These are phyloP conservation scores for Hepsetus odoe DNA, from an alignment of 2,113 vertebrate species.

Conservation along the genomic window DNA sequence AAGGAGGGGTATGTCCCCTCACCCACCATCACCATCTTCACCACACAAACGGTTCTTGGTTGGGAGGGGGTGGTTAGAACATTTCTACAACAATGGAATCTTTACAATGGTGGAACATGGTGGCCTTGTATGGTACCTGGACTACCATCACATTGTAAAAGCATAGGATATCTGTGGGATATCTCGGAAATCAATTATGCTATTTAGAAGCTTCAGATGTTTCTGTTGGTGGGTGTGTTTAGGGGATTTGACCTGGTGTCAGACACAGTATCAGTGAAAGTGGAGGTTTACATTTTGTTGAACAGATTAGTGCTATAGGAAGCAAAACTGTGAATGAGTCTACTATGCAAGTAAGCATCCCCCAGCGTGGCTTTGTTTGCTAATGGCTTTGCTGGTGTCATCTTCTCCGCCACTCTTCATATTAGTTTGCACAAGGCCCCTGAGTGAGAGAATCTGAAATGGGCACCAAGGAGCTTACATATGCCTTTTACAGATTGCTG, in stretches of 20 bases:
- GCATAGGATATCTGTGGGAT: no score
- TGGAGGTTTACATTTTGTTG: constrained; percentile 41
- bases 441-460: constrained; percentile 13
- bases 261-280: constrained; percentile 37
- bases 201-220: constrained; percentile 8
- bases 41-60: not conserved
- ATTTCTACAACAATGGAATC: constrained; percentile 55
- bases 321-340: constrained; percentile 24
- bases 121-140: constrained; percentile 44
- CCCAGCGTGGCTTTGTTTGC: constrained; percentile 53
- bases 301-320: constrained; percentile 50
- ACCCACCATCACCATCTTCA: constrained; percentile 2
- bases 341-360: constrained; percentile 32
- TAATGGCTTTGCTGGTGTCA: constrained; percentile 47
- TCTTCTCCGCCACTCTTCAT: constrained; percentile 29
- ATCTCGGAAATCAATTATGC: no score
- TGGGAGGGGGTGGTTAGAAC: constrained; percentile 31
- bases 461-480: not conserved
- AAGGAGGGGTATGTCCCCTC: constrained; percentile 24
- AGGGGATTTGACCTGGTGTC: not conserved
- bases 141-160: not conserved
- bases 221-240: not conserved
- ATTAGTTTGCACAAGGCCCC: constrained; percentile 47
- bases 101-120: constrained; percentile 32
- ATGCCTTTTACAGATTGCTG: not conserved